Base-by-base conservation (phyloP, 2,797 vertebrate genomes). In the Octomys mimax region DNA sequence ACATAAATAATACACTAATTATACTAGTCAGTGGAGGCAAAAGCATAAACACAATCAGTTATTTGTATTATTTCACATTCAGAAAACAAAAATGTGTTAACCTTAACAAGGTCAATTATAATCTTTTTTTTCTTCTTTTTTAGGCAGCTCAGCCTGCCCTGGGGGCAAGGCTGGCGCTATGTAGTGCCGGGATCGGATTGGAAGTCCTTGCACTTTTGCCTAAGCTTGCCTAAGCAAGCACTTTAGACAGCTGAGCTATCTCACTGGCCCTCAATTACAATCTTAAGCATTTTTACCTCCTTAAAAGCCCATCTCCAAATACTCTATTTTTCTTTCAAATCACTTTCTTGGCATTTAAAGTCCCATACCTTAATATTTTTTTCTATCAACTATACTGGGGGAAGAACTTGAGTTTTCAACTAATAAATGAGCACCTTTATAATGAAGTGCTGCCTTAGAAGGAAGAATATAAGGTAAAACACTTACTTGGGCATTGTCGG, bases 401-500 rank as follows among this genome's bases (percentile, higher is more conserved):
- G 31, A 86, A 91, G 26, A 68, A 94, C 52, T 96, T 79, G 77
- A 62, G 33, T 64, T 42, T 79, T 95, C 49, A 92, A 73, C 49
- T 7, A 39, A 78, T 57, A 92, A 91, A 66, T 24, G 26, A 91
- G 66, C 26, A 91, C 36, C 11, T 73, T 68, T 70, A 42, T 24
- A 92, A 49, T 42, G 87, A 83, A 92, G 68, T 18, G n/a, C 11
- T 93, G 52, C 42, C 86, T 26, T 83, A 89, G 64, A 80, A 88
- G 14, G 87, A 14, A 93, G 54, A 81, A 91, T 83, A 71, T 39
- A 89, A 89, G 9, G 24, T 59, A 71, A 75, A 89, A 78, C 78
- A 66, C 78, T 94, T 96, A 96, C 97, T 62, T 97, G 96, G 70
- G 77, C 21, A 89, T 59, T 93, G 59, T 96, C 46, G 0, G 70